Evolutionary conservation across 2,797 vertebrate species (phyloP).

Genomic region (Cyprinodon diabolis): DNA sequence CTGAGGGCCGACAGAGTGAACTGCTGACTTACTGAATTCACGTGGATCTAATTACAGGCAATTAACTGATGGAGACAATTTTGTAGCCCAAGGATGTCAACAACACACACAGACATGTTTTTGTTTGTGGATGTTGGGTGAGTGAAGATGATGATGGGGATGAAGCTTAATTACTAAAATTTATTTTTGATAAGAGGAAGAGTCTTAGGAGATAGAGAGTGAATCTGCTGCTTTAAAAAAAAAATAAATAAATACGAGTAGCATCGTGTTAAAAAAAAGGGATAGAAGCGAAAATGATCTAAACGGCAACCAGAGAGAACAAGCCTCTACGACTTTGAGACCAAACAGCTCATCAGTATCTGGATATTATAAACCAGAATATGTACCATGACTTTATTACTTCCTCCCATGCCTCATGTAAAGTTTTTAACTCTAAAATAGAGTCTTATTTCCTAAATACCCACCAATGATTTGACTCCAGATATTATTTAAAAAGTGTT

Average conservation of each 20-base stretch:
- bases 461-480: not conserved
- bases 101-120: slow-evolving; percentile 9
- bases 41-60: slow-evolving; percentile 41
- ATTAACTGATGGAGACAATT: slow-evolving; percentile 37
- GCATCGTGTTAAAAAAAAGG: not conserved
- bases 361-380: not conserved
- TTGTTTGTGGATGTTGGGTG: not conserved
- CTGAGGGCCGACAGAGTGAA: slow-evolving; percentile 23
- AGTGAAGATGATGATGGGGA: not conserved
- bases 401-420: too few species aligned
- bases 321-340: not conserved
- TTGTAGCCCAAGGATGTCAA: slow-evolving; percentile 1
- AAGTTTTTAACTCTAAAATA: not conserved
- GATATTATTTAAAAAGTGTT: not conserved
- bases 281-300: not conserved
- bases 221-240: not conserved
- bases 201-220: not conserved
- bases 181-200: slow-evolving; percentile 1
- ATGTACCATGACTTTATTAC: not conserved
- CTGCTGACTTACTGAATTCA: slow-evolving; percentile 40
- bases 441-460: not conserved
- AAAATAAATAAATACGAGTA: not conserved
- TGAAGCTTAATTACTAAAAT: slow-evolving; percentile 13
- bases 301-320: not conserved
- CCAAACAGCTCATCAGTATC: not conserved